Base-by-base conservation (phyloP, 2,113 vertebrate genomes). In the Pangasianodon gigas region DNA sequence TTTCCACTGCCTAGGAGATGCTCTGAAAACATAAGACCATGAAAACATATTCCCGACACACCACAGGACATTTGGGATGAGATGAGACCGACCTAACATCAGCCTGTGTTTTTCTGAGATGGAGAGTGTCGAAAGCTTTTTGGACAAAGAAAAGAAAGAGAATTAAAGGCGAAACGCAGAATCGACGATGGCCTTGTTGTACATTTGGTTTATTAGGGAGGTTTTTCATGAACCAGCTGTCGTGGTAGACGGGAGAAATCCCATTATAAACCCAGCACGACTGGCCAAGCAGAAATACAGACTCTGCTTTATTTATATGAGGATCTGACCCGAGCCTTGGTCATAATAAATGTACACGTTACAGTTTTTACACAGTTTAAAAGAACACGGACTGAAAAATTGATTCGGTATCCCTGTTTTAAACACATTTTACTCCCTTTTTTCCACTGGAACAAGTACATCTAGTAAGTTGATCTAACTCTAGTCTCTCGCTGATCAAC, bases 1-100 rank as follows among this genome's bases (percentile, higher is more conserved):
- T 90, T 87, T 87, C 85, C 84, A 90, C 90, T 87, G 85, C 92
- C 80, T 91, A 91, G 91, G 93, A 95, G 91, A 92, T 92, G 90
- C 89, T 88, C 87, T 41, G 91, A 86, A 85, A 89, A 60, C 75
- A 77, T 89, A 87, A 58, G 88, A 74, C n/a, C 81, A 86, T 80
- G 65, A 58, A 80, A 91, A 90, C 90, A 93, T 93, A 92, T 24
- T 88, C 74, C 90, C 88, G 69, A 75, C 88, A 6, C 51, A 37
- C 84, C 85, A 87, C 82, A 52, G 54, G 10, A 90, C 10, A 32
- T 11, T 48, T 29, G 69, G 65, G 13, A 79, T 48, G 5, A 81
- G 44, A 24, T 6, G 6, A 89, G 84, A 44, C n/a, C 41, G 7
- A 60, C 44, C 16, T 32, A 58, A 62, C 9, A 52, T 58, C 62